phyloP scores from a whole-genome alignment of 2,797 vertebrate species.

The Kryptolebias ocellatus region DNA sequence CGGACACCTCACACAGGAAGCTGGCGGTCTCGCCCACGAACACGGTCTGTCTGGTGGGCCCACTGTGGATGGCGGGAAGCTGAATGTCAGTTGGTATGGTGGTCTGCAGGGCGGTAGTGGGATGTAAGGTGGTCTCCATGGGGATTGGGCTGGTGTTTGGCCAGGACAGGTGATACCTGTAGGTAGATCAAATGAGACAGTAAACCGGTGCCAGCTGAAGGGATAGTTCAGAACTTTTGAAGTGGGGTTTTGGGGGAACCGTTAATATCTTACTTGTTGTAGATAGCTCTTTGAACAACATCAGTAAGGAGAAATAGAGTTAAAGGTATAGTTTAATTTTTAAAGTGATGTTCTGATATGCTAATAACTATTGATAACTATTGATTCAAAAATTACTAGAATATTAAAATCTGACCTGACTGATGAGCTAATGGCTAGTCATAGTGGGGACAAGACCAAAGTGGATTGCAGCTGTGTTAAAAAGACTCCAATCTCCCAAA shows the following conservation, averaged over 20 bases:
- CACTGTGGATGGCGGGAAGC: constrained; percentile 84
- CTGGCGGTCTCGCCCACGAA: constrained; percentile 93
- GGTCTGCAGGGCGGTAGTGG: constrained; percentile 89
- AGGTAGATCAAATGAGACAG: constrained; percentile 65
- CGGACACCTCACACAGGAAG: constrained; percentile 93
- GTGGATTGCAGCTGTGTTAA: no score
- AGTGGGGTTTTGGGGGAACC: background rate
- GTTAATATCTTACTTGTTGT: background rate
- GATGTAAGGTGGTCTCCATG: constrained; percentile 87
- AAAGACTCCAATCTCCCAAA: no score
- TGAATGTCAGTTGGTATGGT: constrained; percentile 85
- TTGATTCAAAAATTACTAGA: no score
- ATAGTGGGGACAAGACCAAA: no score
- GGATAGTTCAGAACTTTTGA: background rate
- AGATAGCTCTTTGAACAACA: background rate
- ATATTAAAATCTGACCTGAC: no score
- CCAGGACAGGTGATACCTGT: constrained; percentile 93
- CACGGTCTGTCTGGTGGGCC: constrained; percentile 86
- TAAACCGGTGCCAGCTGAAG: constrained; percentile 31
- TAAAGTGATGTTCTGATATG: no score
- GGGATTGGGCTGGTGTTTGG: constrained; percentile 93
- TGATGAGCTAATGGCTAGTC: no score
- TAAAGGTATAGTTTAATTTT: no score
- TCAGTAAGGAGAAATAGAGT: background rate
- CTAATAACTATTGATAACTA: no score